Base-by-base conservation (phyloP, 2,888 invertebrate genomes). In the Asteroscopus sphinx region DNA sequence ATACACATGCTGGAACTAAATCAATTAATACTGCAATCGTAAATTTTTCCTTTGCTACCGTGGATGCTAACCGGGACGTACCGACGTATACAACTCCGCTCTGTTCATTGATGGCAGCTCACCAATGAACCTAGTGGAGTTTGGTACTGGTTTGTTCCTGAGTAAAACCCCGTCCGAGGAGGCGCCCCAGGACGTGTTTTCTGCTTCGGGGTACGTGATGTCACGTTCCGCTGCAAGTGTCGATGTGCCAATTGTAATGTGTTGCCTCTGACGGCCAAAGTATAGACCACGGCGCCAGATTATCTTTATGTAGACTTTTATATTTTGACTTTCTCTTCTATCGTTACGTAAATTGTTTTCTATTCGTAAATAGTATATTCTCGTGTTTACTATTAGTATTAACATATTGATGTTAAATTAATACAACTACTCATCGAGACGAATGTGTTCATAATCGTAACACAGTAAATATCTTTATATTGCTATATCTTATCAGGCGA, bases 71-170 rank as follows among this genome's bases (percentile, higher is more conserved):
- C 90, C 83, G 88, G 89, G 80, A 86, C 77, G 76, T 81, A 81
- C 81, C 76, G 72, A 73, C 55, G 37, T 44, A 47, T 21, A 62
- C 53, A 45, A 73, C 81, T 78, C 83, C 82, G 73, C 89, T 86
- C 68, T 79, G 82, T 89, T 85, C 85, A 86, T 87, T 88, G 87
- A 79, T 56, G 40, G 33, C 90, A 98, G 98, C 95, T 98, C 98
- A 87, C 98, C 98, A 87, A 98, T 98, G 95, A 98, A 98, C 96
- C 96, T 99, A 96, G 98, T 98, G 93, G 98, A 98, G 96, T 97
- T 99, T 95, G 98, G 98, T 93, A 97, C 98, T 86, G 98, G 98
- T 93, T 96, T 98, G 92, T 98, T 98, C 96, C 95, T 96, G 92
- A 97, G 97, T 95, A 98, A 98, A 95, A 98, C 98, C 85, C 98